phyloP scores from a whole-genome alignment of 2,888 invertebrate genomes.

The Cosmopolites sordidus region DNA sequence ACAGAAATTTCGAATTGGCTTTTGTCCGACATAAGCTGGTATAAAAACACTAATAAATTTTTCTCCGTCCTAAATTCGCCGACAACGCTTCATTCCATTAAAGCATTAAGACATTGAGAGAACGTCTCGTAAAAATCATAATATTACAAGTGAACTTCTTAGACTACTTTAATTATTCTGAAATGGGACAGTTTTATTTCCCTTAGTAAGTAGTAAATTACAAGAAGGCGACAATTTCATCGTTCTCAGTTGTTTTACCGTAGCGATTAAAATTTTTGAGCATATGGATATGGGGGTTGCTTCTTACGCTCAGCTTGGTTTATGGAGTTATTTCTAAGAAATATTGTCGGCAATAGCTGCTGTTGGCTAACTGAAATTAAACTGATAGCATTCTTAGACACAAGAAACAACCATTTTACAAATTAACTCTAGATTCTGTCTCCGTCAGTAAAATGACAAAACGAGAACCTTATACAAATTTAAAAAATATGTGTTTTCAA shows the following conservation, averaged over 20 bases:
- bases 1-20: too few relatives aligned
- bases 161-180: conserved; percentile 19
- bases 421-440: too few relatives aligned
- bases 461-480: too few relatives aligned
- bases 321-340: conserved; percentile 5
- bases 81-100: too few relatives aligned
- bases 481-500: too few relatives aligned
- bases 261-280: conserved; percentile 18
- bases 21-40: too few relatives aligned
- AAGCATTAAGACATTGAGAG: conserved; percentile 16
- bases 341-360: not conserved
- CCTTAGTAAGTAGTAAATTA: conserved; percentile 19
- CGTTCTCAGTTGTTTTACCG: conserved; percentile 7
- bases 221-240: conserved; percentile 7
- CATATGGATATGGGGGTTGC: conserved; percentile 4
- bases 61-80: conserved; percentile 8
- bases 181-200: conserved; percentile 22
- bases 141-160: conserved; percentile 26
- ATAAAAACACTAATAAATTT: conserved; percentile 15
- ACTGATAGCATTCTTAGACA: too few relatives aligned
- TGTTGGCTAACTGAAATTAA: too few relatives aligned
- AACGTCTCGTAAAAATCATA: conserved; percentile 24
- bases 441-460: too few relatives aligned
- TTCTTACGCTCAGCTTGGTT: conserved; percentile 3
- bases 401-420: too few relatives aligned